phyloP scores from a whole-genome alignment of 2,888 invertebrate genomes.

The Caenorhabditis macrosperma region DNA sequence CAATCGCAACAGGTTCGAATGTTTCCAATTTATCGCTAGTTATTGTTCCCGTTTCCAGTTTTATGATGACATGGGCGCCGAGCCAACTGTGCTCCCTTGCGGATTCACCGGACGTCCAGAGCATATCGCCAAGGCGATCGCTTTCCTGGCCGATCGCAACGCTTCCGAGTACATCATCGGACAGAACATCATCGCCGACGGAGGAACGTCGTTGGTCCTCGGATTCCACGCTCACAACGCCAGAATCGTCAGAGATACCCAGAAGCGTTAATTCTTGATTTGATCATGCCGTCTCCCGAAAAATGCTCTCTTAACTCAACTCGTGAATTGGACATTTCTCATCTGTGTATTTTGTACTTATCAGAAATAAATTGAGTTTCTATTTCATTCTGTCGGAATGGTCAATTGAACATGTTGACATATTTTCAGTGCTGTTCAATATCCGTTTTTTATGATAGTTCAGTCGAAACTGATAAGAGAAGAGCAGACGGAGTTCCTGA shows the following conservation, averaged over 20 bases:
- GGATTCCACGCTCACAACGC: constrained; percentile 5
- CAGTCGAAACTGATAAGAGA: too few species aligned
- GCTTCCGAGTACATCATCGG: constrained; percentile 56
- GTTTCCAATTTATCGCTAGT: not conserved
- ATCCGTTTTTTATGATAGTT: too few species aligned
- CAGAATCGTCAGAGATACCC: not conserved
- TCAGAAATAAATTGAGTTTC: too few species aligned
- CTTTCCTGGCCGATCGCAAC: constrained; percentile 55
- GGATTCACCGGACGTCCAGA: constrained; percentile 40
- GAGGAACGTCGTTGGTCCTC: constrained; percentile 49
- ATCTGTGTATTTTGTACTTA: too few species aligned
- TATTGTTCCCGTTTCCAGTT: not conserved
- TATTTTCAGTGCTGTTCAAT: too few species aligned
- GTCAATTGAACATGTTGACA: too few species aligned
- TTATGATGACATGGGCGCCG: constrained; percentile 1
- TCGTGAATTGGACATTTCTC: too few species aligned
- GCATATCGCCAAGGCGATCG: constrained; percentile 53
- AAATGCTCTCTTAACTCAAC: too few species aligned
- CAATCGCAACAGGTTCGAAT: not conserved
- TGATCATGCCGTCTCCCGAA: too few species aligned
- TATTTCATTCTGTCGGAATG: too few species aligned
- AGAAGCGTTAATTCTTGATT: too few species aligned
- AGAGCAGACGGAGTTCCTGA: too few species aligned
- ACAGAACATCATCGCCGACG: constrained; percentile 57
- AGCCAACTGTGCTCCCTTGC: constrained; percentile 29